Base-by-base conservation (phyloP, 1,140 invertebrate genomes). In the Acromyrmex charruanus region DNA sequence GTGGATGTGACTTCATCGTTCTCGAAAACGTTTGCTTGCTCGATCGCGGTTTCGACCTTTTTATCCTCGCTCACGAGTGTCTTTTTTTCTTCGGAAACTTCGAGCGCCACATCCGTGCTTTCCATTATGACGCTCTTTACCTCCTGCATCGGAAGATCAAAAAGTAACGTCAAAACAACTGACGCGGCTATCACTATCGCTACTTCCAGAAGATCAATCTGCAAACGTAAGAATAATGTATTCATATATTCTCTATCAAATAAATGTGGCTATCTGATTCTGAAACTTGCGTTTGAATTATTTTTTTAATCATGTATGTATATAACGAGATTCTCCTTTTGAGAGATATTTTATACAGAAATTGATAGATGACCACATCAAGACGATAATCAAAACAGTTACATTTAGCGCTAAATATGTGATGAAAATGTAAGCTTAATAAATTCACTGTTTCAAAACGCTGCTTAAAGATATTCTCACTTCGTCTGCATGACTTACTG, bases 81-180 rank as follows among this genome's bases (percentile, higher is more conserved):
- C 44, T 80, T 74, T 69, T 87, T 53, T 59, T 89, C 65, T 1
- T 74, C 39, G 12, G 63, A n/a, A 55, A 59, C 69, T 71, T 91
- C 80, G 18, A 58, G 21, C 6, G 21, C 6, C 6, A 82, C 28
- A 31, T 94, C 93, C 5, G 93, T 94, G 66, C 92, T 90, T 74
- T 95, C 94, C 89, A 95, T 93, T 53, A 96, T 89, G 35, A 96
- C 93, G 72, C 89, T 95, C 71, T 96, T 96, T 7, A 96, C 91
- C 81, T 96, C 95, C 92, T 96, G 96, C 90, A 96, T 95, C 53
- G 96, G 96, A 88, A 96, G 92, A 91, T 96, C 96, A 84, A 96
- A 94, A 35, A 96, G 91, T 84, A 96, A 90, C 0, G 96, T 96
- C 35, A 96, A 69, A 18, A 95, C 65, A 18, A 94, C 71, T 1